A percentile compares a stretch with the other conserved stretches of the same genome.
phyloP scores from a whole-genome alignment of 2,888 invertebrate species.

The Zygaena filipendulae region DNA sequence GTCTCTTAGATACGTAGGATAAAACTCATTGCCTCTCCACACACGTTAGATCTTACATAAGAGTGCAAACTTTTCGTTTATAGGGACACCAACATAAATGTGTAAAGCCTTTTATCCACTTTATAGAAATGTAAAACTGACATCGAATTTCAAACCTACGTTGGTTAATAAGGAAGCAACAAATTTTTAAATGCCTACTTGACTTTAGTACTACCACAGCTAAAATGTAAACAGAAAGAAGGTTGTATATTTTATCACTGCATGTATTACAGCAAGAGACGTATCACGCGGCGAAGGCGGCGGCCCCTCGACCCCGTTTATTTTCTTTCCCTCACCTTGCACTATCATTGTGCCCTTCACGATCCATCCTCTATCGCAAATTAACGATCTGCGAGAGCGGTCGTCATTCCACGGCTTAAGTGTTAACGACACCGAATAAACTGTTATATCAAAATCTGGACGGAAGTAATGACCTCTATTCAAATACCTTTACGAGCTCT shows the following conservation, averaged over 20 bases:
- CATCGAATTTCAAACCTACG: no score
- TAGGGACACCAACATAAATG: no score
- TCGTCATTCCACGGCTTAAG: slow-evolving; percentile 22
- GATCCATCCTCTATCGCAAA: slow-evolving; percentile 38
- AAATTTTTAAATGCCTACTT: no score
- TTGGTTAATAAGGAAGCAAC: no score
- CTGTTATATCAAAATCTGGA: background rate
- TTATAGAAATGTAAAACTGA: no score
- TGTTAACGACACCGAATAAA: slow-evolving; percentile 15
- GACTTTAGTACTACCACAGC: no score
- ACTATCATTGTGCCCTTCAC: slow-evolving; percentile 28
- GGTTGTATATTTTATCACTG: background rate
- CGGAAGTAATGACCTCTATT: background rate
- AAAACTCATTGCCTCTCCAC: no score
- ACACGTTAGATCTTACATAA: no score
- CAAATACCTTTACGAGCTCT: background rate
- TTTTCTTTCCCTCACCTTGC: slow-evolving; percentile 21
- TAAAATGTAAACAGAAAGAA: background rate
- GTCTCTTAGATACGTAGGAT: no score
- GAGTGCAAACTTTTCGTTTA: no score
- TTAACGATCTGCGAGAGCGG: slow-evolving; percentile 31
- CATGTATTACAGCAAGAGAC: slow-evolving; percentile 4
- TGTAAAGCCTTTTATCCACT: no score
- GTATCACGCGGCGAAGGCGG: background rate
- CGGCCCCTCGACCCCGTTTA: slow-evolving; percentile 20